Percentiles rank a stretch among this genome's conserved stretches.
phyloP scores from a whole-genome alignment of 1,140 invertebrate species.

The Planococcus citri region DNA sequence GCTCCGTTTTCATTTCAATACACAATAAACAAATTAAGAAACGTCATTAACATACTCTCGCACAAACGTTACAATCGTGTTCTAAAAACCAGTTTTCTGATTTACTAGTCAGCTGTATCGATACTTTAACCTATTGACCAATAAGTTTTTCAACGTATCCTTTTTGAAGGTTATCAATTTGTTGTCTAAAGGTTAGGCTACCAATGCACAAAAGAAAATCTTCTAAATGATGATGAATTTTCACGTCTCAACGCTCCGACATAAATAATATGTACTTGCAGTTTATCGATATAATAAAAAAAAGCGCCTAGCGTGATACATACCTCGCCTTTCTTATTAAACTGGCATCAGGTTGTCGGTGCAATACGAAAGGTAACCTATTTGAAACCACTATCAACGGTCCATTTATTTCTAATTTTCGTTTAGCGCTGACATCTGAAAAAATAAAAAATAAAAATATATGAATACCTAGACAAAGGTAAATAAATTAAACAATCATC shows the following conservation, averaged over 20 bases:
- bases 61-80: neutral
- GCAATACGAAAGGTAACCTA: constrained; percentile 72
- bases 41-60: neutral
- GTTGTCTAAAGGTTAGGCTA: neutral
- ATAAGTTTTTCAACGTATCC: neutral
- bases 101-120: neutral
- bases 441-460: neutral
- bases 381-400: constrained; percentile 78
- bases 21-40: neutral
- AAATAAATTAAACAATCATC: neutral
- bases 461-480: too few species aligned
- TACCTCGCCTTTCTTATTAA: constrained; percentile 61
- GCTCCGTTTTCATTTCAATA: too few species aligned
- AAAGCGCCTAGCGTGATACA: too few species aligned
- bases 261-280: too few species aligned
- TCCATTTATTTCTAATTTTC: constrained; percentile 23
- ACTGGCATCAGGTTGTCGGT: constrained; percentile 52
- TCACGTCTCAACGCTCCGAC: too few species aligned
- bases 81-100: neutral
- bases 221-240: too few species aligned
- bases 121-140: constrained; percentile 7
- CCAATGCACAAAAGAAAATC: neutral
- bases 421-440: neutral
- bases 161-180: neutral
- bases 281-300: too few species aligned